Conservation (phyloP, 2,888 invertebrate species). For the Meteorus colon region DNA sequence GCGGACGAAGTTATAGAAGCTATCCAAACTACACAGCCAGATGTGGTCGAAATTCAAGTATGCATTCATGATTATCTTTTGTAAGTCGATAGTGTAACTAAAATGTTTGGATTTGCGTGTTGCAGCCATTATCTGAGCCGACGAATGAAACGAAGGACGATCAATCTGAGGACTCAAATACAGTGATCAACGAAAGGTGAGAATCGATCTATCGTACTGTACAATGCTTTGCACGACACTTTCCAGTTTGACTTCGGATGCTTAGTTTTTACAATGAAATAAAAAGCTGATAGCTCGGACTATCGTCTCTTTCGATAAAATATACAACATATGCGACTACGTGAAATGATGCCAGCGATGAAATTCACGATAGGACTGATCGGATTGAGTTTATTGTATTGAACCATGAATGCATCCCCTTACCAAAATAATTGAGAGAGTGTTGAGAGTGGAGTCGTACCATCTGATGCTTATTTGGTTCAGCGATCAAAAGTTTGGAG, state of each 20-base stretch:
- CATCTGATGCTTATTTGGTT: neutral
- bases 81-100: neutral
- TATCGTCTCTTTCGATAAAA: neutral
- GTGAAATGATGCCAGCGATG: neutral
- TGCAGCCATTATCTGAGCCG: neutral
- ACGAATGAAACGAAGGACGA: neutral
- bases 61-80: neutral
- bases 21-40: conserved; percentile 18
- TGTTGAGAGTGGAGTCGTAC: neutral
- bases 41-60: conserved; percentile 30
- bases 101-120: neutral
- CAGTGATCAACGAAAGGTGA: neutral
- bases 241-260: neutral
- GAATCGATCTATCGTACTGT: neutral
- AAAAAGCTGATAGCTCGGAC: neutral
- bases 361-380: neutral
- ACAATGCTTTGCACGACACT: neutral
- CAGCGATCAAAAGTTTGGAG: conserved; percentile 53
- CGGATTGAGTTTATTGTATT: neutral
- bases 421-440: conserved; percentile 6
- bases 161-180: neutral
- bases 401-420: neutral
- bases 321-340: neutral
- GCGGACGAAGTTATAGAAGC: conserved; percentile 27
- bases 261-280: neutral